Base-by-base conservation (phyloP, 1,140 invertebrate species). In the Drosophila baimaii region DNA sequence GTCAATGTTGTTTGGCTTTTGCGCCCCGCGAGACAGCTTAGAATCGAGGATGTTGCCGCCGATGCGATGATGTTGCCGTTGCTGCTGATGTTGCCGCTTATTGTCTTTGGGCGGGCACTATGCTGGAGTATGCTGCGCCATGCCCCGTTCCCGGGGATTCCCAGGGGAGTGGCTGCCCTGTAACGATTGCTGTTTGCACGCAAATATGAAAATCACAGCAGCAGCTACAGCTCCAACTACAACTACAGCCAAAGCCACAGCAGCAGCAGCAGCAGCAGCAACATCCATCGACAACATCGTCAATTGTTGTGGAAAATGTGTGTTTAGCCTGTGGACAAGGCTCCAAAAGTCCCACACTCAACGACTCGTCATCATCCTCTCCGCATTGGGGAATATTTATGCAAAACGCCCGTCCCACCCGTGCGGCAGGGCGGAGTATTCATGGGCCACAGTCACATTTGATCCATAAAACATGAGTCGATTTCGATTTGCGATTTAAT, bases 181-280 rank as follows among this genome's bases (percentile, higher is more conserved):
- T 71, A 72, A 72, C 69, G 66, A 72, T 66, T 62, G 49, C 54
- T 81, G 78, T 81, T 86, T 81, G 75, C 75, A 81, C 65, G 70
- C 82, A 86, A 85, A 85, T 85, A 86, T 85, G 81, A 85, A 78
- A 85, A 81, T 81, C 81, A 75, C 82, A 74, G 83, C 73, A 77
- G 58, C 44, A 46, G 7, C 55, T 27, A 43, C 23, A 9, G 25
- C 55, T 25, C 29, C 37, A 39, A 19, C 55, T 19, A 15, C 39
- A 46, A 35, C n/a, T 8, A 39, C n/a, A 10, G 29, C 35, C 35
- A 37, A 27, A 27, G 25, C 46, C 9, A 6, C 46, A 43, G 37
- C 71, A 77, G 65, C 63, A 73, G 62, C 46, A 41, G 29, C 46
- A 51, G 31, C 29, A 61, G 15, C 65, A 55, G 15, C 64, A 54